These are phyloP conservation scores for Ia io DNA, from an alignment of 2,113 vertebrate genomes.

Conservation along the genomic window DNA sequence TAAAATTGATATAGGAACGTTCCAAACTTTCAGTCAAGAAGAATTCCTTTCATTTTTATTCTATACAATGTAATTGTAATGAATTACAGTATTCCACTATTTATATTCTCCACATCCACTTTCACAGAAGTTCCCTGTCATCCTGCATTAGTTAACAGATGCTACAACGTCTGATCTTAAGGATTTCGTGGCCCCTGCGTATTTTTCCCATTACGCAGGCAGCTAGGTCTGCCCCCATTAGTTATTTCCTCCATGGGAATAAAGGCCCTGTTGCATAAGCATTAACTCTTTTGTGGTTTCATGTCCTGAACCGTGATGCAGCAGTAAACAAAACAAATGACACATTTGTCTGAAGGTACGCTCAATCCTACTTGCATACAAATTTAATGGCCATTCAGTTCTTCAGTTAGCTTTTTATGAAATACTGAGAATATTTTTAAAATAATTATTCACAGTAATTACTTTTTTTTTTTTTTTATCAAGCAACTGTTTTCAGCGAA, in stretches of 20 bases:
- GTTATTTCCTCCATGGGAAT: conserved; percentile 46
- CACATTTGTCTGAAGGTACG: not conserved
- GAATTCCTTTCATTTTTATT: conserved; percentile 68
- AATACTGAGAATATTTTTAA: not conserved
- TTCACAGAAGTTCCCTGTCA: conserved; percentile 56
- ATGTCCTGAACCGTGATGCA: not conserved
- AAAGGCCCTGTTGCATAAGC: not conserved
- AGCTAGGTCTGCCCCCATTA: not conserved
- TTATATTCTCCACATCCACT: conserved; percentile 26
- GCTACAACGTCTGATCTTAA: conserved; percentile 50
- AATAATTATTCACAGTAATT: not conserved
- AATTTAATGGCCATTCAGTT: not conserved
- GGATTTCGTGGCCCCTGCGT: not conserved
- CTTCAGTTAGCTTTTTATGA: not conserved
- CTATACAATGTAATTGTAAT: conserved; percentile 50
- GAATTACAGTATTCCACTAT: conserved; percentile 56
- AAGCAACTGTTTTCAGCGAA: not conserved
- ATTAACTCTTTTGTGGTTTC: conserved; percentile 1
- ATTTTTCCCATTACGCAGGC: conserved; percentile 49
- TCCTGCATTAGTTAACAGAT: conserved; percentile 49
- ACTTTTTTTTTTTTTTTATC: not conserved
- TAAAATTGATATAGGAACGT: conserved; percentile 41
- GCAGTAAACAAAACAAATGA: not conserved
- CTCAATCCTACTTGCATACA: not conserved
- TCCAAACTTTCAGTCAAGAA: conserved; percentile 54